Evolutionary conservation across 35 echinoderm and acorn worm species (phyloP).

Genomic region (Amphiura filiformis): DNA sequence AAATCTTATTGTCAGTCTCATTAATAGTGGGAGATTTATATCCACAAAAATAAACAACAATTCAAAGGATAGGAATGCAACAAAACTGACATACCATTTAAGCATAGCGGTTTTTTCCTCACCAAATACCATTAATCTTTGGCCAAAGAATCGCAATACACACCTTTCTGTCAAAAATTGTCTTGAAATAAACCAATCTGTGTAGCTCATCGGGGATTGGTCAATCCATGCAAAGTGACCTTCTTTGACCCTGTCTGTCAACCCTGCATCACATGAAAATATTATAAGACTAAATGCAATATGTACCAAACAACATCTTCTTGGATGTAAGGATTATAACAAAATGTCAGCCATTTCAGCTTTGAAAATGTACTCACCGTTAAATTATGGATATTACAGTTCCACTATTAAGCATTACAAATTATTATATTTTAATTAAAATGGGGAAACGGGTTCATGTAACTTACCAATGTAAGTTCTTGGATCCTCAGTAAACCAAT

Average conservation of each 20-base stretch:
- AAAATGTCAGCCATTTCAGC: not conserved
- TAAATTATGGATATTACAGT: not conserved
- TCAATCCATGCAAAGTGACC: constrained; percentile 67
- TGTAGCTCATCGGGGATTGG: constrained; percentile 65
- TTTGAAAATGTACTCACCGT: not conserved
- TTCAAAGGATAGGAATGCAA: not conserved
- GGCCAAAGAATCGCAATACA: too few relatives aligned
- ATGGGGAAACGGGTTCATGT: not conserved
- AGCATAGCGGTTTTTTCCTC: too few relatives aligned
- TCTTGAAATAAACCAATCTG: constrained; percentile 59
- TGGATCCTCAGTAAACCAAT: constrained; percentile 61
- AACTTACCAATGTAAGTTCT: too few relatives aligned
- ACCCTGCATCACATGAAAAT: constrained; percentile 23
- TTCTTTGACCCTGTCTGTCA: constrained; percentile 60
- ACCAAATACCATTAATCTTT: too few relatives aligned
- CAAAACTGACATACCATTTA: not conserved
- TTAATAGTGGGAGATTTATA: not conserved
- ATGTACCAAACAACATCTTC: not conserved
- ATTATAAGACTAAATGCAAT: not conserved
- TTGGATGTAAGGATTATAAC: not conserved
- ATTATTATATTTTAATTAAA: not conserved
- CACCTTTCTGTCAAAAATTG: not conserved
- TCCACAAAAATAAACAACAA: not conserved
- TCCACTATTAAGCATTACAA: not conserved
- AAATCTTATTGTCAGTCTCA: not conserved